Conservation (phyloP, 2,888 invertebrate species). For the Gandaritis pyraliata region DNA sequence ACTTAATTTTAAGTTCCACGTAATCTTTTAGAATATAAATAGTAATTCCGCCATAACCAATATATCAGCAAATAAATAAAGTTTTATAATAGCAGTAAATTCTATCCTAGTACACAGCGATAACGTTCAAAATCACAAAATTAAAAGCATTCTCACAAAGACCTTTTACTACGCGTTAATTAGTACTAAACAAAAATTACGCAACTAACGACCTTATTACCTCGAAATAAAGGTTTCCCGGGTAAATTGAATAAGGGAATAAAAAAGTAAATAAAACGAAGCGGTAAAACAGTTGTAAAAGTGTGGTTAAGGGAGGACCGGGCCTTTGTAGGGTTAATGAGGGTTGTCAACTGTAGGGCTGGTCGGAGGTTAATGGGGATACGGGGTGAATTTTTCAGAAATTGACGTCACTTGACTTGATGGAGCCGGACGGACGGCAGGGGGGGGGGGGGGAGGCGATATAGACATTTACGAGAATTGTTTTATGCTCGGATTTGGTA, state of each 20-base stretch:
- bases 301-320: constrained; percentile 44
- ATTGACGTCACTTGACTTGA: constrained; percentile 34
- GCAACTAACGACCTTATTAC: constrained; percentile 44
- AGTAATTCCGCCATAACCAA: constrained; percentile 2
- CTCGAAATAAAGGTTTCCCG: constrained; percentile 39
- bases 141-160: constrained; percentile 28
- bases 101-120: constrained; percentile 21
- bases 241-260: constrained; percentile 49
- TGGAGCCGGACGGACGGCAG: constrained; percentile 22
- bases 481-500: not conserved
- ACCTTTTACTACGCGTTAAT: constrained; percentile 41
- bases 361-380: constrained; percentile 31
- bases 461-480: not conserved
- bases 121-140: constrained; percentile 37
- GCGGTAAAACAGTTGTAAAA: constrained; percentile 50
- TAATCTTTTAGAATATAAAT: not conserved
- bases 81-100: constrained; percentile 21
- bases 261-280: constrained; percentile 49
- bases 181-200: constrained; percentile 44
- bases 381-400: constrained; percentile 38
- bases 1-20: not conserved
- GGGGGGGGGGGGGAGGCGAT: constrained; percentile 1
- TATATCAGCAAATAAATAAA: constrained; percentile 29
- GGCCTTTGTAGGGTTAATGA: constrained; percentile 43
- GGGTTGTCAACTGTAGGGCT: constrained; percentile 38